Evolutionary conservation across 2,797 vertebrate genomes (phyloP).

Genomic region (Pteronotus mesoamericanus): DNA sequence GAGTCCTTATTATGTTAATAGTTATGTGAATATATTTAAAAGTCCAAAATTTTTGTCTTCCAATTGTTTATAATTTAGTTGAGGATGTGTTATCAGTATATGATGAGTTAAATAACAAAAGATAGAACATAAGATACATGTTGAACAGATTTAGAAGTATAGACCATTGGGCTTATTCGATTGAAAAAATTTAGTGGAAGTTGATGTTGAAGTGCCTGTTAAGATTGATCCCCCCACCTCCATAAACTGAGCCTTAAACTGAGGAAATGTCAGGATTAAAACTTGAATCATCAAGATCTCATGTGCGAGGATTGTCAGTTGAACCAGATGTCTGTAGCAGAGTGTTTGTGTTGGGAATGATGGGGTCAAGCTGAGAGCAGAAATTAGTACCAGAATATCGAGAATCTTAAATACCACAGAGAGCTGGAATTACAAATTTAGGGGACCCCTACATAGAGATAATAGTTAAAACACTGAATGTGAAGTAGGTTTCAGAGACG

Average conservation of each 20-base stretch:
- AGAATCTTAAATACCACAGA: neutral
- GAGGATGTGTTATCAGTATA: neutral
- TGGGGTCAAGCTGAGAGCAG: neutral
- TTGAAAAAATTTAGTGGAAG: neutral
- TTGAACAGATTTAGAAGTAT: neutral
- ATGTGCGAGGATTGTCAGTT: neutral
- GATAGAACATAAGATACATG: neutral
- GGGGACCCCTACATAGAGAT: neutral
- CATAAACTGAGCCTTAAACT: neutral
- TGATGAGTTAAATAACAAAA: neutral
- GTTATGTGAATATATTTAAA: neutral
- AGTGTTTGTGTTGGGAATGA: neutral
- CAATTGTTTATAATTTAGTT: neutral
- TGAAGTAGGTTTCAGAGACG: neutral
- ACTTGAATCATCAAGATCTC: neutral
- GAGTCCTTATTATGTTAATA: neutral
- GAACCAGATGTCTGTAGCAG: neutral
- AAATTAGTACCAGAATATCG: neutral
- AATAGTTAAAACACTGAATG: neutral
- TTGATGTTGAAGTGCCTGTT: neutral
- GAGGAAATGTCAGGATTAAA: neutral
- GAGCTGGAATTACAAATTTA: conserved; percentile 12
- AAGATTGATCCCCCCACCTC: neutral
- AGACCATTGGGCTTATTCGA: neutral
- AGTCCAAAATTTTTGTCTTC: neutral